These are phyloP conservation scores for Ditylenchus weischeri DNA, from an alignment of 2,888 invertebrate genomes.

Conservation along the genomic window DNA sequence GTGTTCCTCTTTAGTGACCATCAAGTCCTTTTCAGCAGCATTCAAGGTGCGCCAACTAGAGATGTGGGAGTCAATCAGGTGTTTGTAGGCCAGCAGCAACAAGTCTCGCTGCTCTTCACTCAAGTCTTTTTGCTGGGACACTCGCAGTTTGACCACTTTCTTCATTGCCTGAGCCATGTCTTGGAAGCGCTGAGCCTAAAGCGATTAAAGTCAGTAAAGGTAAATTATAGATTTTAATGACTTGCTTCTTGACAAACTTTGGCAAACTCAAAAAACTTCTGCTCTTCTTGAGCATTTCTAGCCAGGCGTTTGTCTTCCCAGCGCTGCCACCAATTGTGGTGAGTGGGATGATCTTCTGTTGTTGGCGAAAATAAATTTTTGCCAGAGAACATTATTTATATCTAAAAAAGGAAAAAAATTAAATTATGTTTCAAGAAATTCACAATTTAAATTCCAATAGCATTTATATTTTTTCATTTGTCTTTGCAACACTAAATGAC, in stretches of 20 bases:
- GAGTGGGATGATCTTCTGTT: not conserved
- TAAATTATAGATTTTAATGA: not conserved
- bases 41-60: not conserved
- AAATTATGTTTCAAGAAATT: too few relatives aligned
- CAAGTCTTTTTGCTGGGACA: not conserved
- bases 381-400: too few relatives aligned
- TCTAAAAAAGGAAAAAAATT: too few relatives aligned
- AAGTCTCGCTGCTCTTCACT: not conserved
- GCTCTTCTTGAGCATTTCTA: not conserved
- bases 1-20: not conserved
- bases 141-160: constrained; percentile 3
- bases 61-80: not conserved
- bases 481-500: too few relatives aligned
- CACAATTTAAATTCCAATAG: too few relatives aligned
- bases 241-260: not conserved
- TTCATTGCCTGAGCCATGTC: constrained; percentile 4
- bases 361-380: too few relatives aligned
- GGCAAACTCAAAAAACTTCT: not conserved
- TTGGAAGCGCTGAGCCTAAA: constrained; percentile 3
- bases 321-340: not conserved
- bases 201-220: not conserved
- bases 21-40: not conserved
- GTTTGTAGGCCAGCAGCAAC: constrained; percentile 1
- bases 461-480: too few relatives aligned
- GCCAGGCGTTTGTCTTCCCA: not conserved